phyloP scores from a whole-genome alignment of 2,888 invertebrate species.

The Serrognathus titanus region DNA sequence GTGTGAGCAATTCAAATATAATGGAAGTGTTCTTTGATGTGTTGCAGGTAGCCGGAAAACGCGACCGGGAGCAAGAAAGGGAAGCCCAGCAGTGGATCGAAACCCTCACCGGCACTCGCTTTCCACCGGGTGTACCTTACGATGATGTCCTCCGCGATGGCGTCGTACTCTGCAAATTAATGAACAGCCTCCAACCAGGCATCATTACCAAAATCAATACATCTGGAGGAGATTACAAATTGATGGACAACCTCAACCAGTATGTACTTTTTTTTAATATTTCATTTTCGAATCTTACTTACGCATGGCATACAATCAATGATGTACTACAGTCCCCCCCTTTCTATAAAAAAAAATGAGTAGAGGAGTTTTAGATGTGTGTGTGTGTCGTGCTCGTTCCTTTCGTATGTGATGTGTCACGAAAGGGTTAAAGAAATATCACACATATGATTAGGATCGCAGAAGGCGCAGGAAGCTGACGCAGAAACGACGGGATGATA shows the following conservation, averaged over 20 bases:
- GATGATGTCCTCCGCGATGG: constrained; percentile 82
- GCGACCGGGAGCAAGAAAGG: constrained; percentile 72
- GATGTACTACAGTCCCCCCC: too few relatives aligned
- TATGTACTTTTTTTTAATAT: constrained; percentile 51
- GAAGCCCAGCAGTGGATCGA: constrained; percentile 88
- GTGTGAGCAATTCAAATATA: too few relatives aligned
- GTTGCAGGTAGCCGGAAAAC: constrained; percentile 72
- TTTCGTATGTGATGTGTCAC: neutral
- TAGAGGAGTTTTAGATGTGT: too few relatives aligned
- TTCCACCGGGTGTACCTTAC: constrained; percentile 68
- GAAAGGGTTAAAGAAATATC: constrained; percentile 15
- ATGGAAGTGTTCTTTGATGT: neutral
- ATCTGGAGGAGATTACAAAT: constrained; percentile 87
- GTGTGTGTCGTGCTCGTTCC: too few relatives aligned
- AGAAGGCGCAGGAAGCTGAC: neutral
- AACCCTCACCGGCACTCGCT: constrained; percentile 71
- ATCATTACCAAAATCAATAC: constrained; percentile 79
- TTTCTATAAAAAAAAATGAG: too few relatives aligned
- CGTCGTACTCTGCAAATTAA: constrained; percentile 80
- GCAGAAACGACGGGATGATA: neutral
- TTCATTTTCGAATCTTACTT: too few relatives aligned
- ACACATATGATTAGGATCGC: constrained; percentile 17
- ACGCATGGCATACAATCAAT: too few relatives aligned
- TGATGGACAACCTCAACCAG: constrained; percentile 95
- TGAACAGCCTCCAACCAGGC: constrained; percentile 85